Conservation (phyloP, 2,888 invertebrate genomes). For the Heliconius charithonia region DNA sequence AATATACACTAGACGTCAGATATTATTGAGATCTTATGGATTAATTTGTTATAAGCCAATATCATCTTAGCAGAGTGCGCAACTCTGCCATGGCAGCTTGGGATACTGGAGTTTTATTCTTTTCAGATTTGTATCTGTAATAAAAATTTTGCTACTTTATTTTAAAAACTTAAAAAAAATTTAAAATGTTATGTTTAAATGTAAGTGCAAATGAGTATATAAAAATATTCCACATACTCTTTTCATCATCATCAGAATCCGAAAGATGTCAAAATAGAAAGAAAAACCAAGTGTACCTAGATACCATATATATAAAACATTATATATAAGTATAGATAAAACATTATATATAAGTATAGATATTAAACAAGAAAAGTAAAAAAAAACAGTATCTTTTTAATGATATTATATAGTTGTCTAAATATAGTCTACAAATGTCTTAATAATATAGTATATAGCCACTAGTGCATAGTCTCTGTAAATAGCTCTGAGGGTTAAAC, state of each 20-base stretch:
- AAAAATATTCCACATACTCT: too few species aligned
- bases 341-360: too few species aligned
- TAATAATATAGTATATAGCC: background rate
- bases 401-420: background rate
- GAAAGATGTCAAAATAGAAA: too few species aligned
- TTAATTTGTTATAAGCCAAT: conserved; percentile 43
- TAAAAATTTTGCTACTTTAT: background rate
- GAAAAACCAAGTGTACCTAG: too few species aligned
- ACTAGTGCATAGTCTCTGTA: background rate
- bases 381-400: too few species aligned
- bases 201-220: too few species aligned
- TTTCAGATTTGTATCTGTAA: conserved; percentile 74
- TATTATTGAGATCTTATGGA: conserved; percentile 49
- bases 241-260: too few species aligned
- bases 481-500: background rate
- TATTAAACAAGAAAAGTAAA: too few species aligned
- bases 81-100: conserved; percentile 75
- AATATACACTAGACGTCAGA: conserved; percentile 45
- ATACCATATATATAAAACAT: too few species aligned
- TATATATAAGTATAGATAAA: too few species aligned
- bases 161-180: too few species aligned
- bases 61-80: conserved; percentile 72
- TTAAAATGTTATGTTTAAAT: too few species aligned
- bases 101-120: conserved; percentile 69
- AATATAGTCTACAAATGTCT: background rate